Conservation (phyloP, 2,113 vertebrate species). For the Apus apus region DNA sequence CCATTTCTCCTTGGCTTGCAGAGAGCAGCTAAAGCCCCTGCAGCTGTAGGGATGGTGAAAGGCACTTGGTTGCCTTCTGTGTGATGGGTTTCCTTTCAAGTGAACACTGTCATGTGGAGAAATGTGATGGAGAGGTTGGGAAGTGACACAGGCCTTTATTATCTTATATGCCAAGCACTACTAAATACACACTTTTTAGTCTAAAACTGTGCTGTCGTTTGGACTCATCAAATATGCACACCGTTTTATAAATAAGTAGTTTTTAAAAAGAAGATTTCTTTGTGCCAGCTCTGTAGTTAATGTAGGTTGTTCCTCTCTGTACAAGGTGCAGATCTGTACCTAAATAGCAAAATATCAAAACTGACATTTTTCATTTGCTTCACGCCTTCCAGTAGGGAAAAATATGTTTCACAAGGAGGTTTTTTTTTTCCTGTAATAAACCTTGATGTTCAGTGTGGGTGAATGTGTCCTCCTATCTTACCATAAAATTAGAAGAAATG, state of each 20-base stretch:
- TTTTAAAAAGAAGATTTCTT: not conserved
- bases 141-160: not conserved
- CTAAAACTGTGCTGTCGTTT: not conserved
- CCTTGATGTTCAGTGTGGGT: constrained; percentile 19
- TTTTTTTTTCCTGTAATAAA: not conserved
- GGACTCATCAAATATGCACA: not conserved
- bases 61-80: not conserved
- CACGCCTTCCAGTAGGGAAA: not conserved
- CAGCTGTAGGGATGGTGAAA: fast-evolving
- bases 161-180: not conserved
- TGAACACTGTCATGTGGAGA: not conserved
- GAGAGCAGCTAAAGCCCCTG: not conserved
- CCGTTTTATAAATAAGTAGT: not conserved
- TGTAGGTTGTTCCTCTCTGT: not conserved
- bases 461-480: not conserved
- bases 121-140: not conserved
- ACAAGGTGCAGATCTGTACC: not conserved
- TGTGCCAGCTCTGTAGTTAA: not conserved
- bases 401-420: not conserved
- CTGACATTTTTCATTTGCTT: not conserved
- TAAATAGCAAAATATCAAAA: not conserved
- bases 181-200: not conserved
- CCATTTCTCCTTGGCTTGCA: not conserved
- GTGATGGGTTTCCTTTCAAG: not conserved
- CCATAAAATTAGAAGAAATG: not conserved